Evolutionary conservation across 1,140 invertebrate species (phyloP).

Genomic region (Nilaparvata lugens): DNA sequence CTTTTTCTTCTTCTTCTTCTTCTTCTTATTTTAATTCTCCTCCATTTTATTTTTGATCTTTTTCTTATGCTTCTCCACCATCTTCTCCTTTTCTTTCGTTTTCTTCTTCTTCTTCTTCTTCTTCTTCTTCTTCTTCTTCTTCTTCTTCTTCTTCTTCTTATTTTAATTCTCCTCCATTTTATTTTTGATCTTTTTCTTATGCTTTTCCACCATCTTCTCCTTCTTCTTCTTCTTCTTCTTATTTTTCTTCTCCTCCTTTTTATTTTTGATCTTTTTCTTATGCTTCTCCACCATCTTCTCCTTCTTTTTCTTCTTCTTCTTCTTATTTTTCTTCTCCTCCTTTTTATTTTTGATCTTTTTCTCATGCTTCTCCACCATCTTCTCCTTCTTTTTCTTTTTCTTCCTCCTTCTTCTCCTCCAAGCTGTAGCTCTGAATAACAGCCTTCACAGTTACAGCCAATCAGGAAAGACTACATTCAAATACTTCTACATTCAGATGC

Average conservation of each 20-base stretch:
- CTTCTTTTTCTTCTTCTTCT: constrained; percentile 1
- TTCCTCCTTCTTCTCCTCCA: neutral
- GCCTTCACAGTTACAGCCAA: too few relatives aligned
- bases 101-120: neutral
- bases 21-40: neutral
- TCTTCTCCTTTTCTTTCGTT: neutral
- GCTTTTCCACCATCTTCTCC: neutral
- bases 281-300: neutral
- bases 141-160: neutral
- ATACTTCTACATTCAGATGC: neutral
- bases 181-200: neutral
- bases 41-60: too few relatives aligned
- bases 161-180: neutral
- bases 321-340: neutral
- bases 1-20: neutral
- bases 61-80: too few relatives aligned
- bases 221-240: neutral
- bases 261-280: neutral
- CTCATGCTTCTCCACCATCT: too few relatives aligned
- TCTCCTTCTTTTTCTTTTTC: neutral
- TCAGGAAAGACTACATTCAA: neutral
- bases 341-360: too few relatives aligned
- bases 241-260: neutral
- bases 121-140: neutral
- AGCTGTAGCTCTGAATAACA: too few relatives aligned